phyloP scores from a whole-genome alignment of 2,797 vertebrate species.

The Tinamus major region DNA sequence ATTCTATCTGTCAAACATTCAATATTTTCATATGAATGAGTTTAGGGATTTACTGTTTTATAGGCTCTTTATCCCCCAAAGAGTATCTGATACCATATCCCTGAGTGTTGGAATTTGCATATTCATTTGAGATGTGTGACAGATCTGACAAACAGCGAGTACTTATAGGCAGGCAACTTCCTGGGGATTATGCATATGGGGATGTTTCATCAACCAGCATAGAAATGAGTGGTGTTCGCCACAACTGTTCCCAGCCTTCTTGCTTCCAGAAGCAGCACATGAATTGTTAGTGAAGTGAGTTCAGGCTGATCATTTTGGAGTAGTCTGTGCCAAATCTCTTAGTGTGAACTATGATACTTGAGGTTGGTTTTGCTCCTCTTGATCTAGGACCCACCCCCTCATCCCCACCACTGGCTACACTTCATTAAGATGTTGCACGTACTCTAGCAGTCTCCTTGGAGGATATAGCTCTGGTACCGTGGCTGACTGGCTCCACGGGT shows the following conservation, averaged over 20 bases:
- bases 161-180: constrained; percentile 54
- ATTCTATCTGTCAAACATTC: constrained; percentile 51
- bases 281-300: not conserved
- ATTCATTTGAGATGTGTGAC: constrained; percentile 60
- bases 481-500: not conserved
- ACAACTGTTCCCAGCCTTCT: not conserved
- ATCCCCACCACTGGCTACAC: not conserved
- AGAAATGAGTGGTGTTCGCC: not conserved
- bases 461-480: not conserved
- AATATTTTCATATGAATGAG: constrained; percentile 39
- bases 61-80: constrained; percentile 8
- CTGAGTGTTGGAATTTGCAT: constrained; percentile 69
- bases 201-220: not conserved
- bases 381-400: not conserved
- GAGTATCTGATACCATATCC: constrained; percentile 44
- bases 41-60: constrained; percentile 44
- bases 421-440: not conserved
- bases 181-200: not conserved
- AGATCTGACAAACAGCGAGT: constrained; percentile 61
- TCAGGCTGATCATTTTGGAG: not conserved
- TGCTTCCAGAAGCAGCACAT: not conserved
- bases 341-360: not conserved
- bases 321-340: not conserved
- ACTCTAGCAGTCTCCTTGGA: not conserved
- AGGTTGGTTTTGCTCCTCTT: not conserved